Evolutionary conservation across 2,888 invertebrate genomes (phyloP).

Genomic region (Tyria jacobaeae): DNA sequence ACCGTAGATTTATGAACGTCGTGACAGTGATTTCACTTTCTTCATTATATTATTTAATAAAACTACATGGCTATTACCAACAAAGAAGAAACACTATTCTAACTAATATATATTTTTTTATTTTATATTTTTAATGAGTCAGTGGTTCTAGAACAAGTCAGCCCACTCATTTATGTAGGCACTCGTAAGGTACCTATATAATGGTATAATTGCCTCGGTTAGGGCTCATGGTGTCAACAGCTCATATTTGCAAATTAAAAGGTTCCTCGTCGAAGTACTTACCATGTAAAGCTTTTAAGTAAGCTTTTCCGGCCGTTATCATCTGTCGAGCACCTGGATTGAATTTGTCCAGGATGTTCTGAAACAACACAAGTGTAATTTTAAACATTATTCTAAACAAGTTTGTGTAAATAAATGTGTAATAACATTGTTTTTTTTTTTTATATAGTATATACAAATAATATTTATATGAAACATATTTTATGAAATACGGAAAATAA

Average conservation of each 20-base stretch:
- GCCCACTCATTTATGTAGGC: neutral
- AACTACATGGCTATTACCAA: constrained; percentile 12
- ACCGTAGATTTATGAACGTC: constrained; percentile 59
- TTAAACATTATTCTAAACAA: constrained; percentile 1
- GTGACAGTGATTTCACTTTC: constrained; percentile 44
- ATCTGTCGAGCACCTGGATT: constrained; percentile 97
- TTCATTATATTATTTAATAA: constrained; percentile 19
- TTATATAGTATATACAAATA: too few species aligned
- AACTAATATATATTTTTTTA: neutral
- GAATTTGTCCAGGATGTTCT: constrained; percentile 98
- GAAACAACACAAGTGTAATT: constrained; percentile 81
- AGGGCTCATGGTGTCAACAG: neutral
- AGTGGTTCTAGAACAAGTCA: neutral
- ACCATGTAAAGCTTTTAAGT: constrained; percentile 98
- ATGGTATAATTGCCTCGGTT: neutral
- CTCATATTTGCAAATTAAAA: constrained; percentile 18
- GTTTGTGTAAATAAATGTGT: neutral
- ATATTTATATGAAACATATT: too few species aligned
- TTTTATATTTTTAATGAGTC: neutral
- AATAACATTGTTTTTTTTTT: too few species aligned
- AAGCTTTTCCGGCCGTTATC: constrained; percentile 97
- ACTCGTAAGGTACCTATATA: neutral
- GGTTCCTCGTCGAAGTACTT: constrained; percentile 75
- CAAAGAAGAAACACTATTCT: neutral
- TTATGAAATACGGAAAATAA: too few species aligned